phyloP scores from a whole-genome alignment of 2,113 vertebrate genomes.

The Callorhinus ursinus region DNA sequence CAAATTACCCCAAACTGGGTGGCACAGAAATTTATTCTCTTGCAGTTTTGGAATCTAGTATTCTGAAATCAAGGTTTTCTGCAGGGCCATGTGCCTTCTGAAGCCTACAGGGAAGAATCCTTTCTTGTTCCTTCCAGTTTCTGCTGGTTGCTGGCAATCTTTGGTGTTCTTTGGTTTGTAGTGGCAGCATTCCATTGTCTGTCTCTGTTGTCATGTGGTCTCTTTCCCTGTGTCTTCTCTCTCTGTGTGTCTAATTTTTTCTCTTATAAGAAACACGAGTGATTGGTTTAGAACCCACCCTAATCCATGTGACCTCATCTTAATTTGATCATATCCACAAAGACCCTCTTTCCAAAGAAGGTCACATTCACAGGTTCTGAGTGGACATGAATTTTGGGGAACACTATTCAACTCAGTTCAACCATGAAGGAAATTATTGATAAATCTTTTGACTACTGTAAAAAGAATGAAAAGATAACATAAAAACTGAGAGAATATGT shows the following conservation, averaged over 20 bases:
- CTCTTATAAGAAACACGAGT: neutral
- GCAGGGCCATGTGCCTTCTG: neutral
- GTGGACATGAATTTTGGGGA: neutral
- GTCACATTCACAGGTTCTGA: neutral
- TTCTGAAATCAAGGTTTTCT: neutral
- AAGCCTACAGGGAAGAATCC: neutral
- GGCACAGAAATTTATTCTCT: neutral
- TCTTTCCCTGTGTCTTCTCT: neutral
- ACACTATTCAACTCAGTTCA: neutral
- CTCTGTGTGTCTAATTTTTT: neutral
- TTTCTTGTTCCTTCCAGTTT: neutral
- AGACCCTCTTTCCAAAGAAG: neutral
- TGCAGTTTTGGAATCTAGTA: neutral
- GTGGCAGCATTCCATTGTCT: neutral
- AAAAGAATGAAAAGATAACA: neutral
- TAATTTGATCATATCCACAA: neutral
- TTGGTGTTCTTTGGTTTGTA: neutral
- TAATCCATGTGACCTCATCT: neutral
- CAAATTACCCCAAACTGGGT: neutral
- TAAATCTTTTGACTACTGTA: neutral
- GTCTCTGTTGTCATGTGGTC: neutral
- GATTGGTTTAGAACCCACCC: neutral
- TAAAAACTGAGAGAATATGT: neutral
- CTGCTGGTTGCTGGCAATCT: neutral
- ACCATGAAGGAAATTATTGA: neutral